Evolutionary conservation across 2,888 invertebrate species (phyloP), one percentile per base, ranked within the genome.

Genomic region (Epirrhoe alternata): DNA sequence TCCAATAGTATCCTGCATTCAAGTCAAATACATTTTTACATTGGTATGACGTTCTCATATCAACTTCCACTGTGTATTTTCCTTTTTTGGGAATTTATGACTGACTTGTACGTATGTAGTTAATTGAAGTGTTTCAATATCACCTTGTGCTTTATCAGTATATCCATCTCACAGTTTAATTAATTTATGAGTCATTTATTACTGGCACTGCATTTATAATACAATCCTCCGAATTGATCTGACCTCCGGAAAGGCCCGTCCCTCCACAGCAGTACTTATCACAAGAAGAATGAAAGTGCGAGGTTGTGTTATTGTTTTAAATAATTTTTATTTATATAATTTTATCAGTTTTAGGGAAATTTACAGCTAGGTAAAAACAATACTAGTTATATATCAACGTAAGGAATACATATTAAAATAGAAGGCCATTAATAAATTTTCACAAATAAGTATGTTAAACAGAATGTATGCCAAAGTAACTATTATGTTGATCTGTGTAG

Each of bases 101-200:
- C 12, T 12, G 12, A 42, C 38, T 12, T 42, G 38, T 42, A 42
- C 12, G 38, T 52, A 45, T 7, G 45, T 31, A 24, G 10, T 35
- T 8, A 53, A 53, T 7, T 45, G n/a, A 30, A 64, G 8, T 55
- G 35, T 45, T 60, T 56, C 31, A 45, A 47, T 65, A 30, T 51
- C 24, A 55, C 51, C 35, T 63, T 51, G 52, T 24, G n/a, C 14
- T 17, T 52, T 60, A 64, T 56, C 47, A 51, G 56, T 47, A n/a
- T 47, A 61, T 61, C 35, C 45, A 57, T 49, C 61, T 55, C 55
- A 31, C 55, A 33, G 55, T 38, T 55, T 14, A 33, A 64, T 64
- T 66, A 38, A 65, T 47, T 56, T 60, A 65, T 51, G 64, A 60
- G 60, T 65, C 59, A 60, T 61, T 33, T 10, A 53, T 61, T 61